Evolutionary conservation across 2,113 vertebrate species (phyloP).

Genomic region (Pandion haliaetus): DNA sequence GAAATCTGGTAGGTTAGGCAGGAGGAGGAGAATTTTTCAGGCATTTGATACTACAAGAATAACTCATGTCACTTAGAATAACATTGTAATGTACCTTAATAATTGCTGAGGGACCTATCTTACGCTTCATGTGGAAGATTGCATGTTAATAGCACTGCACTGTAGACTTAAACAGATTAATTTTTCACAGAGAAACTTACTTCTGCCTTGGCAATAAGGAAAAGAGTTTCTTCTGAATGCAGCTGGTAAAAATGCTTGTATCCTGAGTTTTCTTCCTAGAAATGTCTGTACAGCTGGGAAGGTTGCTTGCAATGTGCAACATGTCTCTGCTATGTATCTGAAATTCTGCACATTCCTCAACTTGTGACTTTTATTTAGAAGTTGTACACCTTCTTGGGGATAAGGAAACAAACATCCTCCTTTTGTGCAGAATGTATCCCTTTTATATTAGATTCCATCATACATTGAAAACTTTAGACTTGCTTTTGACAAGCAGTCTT

Average conservation of each 20-base stretch:
- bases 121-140: neutral
- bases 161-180: neutral
- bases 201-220: neutral
- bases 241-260: neutral
- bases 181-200: neutral
- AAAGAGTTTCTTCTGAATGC: neutral
- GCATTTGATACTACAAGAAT: neutral
- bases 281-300: neutral
- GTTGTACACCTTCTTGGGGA: neutral
- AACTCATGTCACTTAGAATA: neutral
- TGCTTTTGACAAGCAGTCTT: neutral
- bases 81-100: neutral
- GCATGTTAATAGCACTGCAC: neutral
- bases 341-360: rapidly evolving
- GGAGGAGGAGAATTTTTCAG: neutral
- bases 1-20: neutral
- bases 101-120: neutral
- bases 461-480: neutral
- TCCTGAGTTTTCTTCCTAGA: neutral
- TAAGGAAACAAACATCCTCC: neutral
- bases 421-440: neutral
- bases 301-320: neutral
- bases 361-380: neutral
- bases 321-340: neutral
- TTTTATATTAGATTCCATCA: neutral